These are phyloP conservation scores for Trichonephila clavipes DNA, from an alignment of 1,140 invertebrate genomes.

Conservation along the genomic window DNA sequence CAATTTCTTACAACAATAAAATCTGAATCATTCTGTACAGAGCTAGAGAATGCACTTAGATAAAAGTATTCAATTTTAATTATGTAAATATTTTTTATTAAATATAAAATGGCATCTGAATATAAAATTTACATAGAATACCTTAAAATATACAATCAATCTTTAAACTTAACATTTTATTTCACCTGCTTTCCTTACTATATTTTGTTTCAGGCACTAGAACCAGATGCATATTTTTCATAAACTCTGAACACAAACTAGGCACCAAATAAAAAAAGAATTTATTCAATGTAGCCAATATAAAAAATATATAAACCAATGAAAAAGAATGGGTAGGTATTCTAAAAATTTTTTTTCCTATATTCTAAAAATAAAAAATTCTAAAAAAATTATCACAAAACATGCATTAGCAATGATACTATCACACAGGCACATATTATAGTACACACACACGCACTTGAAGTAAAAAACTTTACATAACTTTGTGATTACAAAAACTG, in stretches of 20 bases:
- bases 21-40: not conserved
- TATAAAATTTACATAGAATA: not conserved
- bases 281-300: not conserved
- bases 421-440: slow-evolving; percentile 35
- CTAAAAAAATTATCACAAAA: slow-evolving; percentile 14
- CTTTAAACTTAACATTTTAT: not conserved
- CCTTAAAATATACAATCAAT: not conserved
- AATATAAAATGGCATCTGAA: not conserved
- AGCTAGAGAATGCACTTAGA: not conserved
- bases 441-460: slow-evolving; percentile 36
- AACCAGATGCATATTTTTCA: not conserved
- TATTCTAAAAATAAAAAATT: not conserved
- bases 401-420: slow-evolving; percentile 11
- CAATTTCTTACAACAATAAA: not conserved
- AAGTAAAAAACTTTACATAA: slow-evolving; percentile 71
- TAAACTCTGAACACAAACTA: not conserved
- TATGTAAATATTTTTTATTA: not conserved
- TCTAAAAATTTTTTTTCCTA: not conserved
- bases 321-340: not conserved
- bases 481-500: slow-evolving; percentile 44
- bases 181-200: not conserved
- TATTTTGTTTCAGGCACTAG: not conserved
- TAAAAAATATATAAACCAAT: not conserved
- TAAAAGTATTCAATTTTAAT: not conserved
- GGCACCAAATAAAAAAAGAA: not conserved